A percentile compares a stretch with the other conserved stretches of the same genome.
Conservation (phyloP, 2,113 vertebrate genomes). For the Oryzias javanicus region DNA sequence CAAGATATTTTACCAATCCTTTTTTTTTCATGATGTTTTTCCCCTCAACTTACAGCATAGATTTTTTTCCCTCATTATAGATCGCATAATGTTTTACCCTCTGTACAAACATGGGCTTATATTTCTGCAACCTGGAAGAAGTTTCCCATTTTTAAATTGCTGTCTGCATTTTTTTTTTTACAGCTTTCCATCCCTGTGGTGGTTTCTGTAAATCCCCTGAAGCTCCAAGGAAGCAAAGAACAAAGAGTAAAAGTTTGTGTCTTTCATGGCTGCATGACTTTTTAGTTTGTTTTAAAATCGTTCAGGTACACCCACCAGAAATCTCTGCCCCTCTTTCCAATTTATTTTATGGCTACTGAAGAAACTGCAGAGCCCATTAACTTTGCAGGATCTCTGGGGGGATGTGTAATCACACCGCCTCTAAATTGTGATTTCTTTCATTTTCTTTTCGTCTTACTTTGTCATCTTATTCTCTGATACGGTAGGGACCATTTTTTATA, state of each 20-base stretch:
- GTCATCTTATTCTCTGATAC: constrained; percentile 51
- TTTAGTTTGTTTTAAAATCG: no score
- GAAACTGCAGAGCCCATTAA: constrained; percentile 58
- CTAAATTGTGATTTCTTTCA: constrained; percentile 37
- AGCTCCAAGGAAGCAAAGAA: neutral
- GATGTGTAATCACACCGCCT: constrained; percentile 28
- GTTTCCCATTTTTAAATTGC: no score
- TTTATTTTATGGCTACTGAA: constrained; percentile 58
- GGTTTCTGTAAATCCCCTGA: constrained; percentile 3
- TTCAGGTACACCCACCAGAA: constrained; percentile 19
- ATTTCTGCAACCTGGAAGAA: no score
- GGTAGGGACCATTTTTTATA: constrained; percentile 18
- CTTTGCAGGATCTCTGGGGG: constrained; percentile 40
- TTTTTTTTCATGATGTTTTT: no score
- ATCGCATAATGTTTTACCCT: no score
- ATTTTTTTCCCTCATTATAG: no score
- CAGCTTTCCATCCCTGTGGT: neutral
- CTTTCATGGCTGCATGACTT: neutral
- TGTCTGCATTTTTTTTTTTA: neutral
- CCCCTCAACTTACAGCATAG: no score
- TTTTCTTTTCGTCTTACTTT: constrained; percentile 29
- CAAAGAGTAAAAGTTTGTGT: constrained; percentile 1
- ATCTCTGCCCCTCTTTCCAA: constrained; percentile 38
- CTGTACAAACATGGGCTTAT: no score
- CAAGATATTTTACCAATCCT: no score